Base-by-base conservation (phyloP, 2,888 invertebrate species). In the Drosophila rubida region DNA sequence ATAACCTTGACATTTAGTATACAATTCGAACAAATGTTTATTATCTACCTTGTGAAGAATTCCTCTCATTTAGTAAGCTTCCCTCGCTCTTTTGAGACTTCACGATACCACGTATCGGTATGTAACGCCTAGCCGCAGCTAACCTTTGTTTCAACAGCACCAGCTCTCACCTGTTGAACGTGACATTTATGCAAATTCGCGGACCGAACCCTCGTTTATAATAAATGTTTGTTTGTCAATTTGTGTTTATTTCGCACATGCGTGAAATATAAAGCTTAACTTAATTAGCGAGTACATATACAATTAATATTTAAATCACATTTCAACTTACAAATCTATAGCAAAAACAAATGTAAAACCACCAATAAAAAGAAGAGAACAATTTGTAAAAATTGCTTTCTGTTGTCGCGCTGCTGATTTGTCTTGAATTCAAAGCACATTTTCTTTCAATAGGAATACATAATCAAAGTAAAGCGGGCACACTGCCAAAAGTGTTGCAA, bases 401-500 rank as follows among this genome's bases (percentile, higher is more conserved):
- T 42, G 27, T 22, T 39, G 1, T 44, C 48, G 44, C 45, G 41
- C 30, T 50, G 13, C 23, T 35, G 25, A 22, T 48, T 69, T 51
- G 44, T 53, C 54, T 53, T 71, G 5, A 37, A 57, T 65, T 48
- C 51, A 73, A 65, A 51, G 64, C 80, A 80, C 80, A 75, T 66
- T 69, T 68, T 54, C 46, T 69, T 68, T 54, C 46, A 19, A 51
- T 80, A 82, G 81, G 82, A 78, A 75, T 57, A 66, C 39, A 67
- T 58, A 58, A 72, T 46, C 27, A 45, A 59, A 59, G 65, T 68
- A 35, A 60, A 49, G 59, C 66, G 83, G 89, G 89, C 84, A 89
- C 77, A 88, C 69, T 70, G 89, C 84, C 84, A 89, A 82, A 69
- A 55, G 65, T 87, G 83, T 85, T 70, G 83, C 69, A 85, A 85